These are phyloP conservation scores for Watsonalla binaria DNA, from an alignment of 2,888 invertebrate species.

Conservation along the genomic window DNA sequence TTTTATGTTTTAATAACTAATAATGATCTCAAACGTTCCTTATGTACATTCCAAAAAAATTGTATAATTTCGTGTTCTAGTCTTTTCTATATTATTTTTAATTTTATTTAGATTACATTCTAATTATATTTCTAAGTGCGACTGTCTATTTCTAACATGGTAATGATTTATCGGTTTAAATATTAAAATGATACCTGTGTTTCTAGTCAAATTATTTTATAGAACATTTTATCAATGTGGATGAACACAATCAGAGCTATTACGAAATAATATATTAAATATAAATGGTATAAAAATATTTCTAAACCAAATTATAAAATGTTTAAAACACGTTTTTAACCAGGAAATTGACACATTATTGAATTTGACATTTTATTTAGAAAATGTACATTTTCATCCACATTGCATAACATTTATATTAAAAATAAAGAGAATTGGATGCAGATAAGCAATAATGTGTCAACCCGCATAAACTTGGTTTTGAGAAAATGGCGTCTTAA, in stretches of 20 bases:
- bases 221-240: slow-evolving; percentile 56
- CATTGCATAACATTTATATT: slow-evolving; percentile 55
- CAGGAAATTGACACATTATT: no score
- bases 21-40: slow-evolving; percentile 39
- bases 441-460: no score
- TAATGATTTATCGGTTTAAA: slow-evolving; percentile 55
- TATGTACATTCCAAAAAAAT: slow-evolving; percentile 29
- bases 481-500: no score
- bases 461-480: no score
- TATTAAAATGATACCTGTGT: slow-evolving; percentile 42
- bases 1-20: slow-evolving; percentile 9
- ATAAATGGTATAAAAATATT: slow-evolving; percentile 23
- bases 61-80: slow-evolving; percentile 17
- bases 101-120: slow-evolving; percentile 4
- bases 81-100: slow-evolving; percentile 11
- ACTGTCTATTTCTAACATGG: slow-evolving; percentile 54
- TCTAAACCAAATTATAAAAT: slow-evolving; percentile 7
- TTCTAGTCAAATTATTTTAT: slow-evolving; percentile 76
- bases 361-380: no score
- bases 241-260: slow-evolving; percentile 23
- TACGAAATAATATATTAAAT: slow-evolving; percentile 7
- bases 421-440: slow-evolving; percentile 65
- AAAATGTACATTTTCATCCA: slow-evolving; percentile 31
- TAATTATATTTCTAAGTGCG: slow-evolving; percentile 43
- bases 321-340: no score